These are phyloP conservation scores for Montipora sp. DNA, from an alignment of 64 coral and sea anemone genomes.

Conservation along the genomic window DNA sequence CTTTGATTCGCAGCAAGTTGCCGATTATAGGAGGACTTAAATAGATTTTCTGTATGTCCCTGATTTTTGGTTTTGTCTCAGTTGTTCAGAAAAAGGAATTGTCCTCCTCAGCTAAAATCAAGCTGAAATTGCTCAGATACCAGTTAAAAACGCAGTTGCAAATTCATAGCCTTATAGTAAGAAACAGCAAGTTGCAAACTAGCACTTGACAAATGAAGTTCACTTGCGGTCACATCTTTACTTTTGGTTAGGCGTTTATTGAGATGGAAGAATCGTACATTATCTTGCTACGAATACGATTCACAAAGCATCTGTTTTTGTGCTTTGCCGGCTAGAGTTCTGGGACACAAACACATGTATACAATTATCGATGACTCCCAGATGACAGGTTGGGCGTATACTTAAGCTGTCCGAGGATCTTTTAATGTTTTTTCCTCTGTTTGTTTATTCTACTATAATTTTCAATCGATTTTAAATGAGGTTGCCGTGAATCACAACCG, in stretches of 20 bases:
- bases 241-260: neutral
- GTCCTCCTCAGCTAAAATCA: too few species aligned
- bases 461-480: neutral
- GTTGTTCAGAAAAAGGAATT: too few species aligned
- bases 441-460: neutral
- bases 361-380: conserved; percentile 2
- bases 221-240: neutral
- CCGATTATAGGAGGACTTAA: too few species aligned
- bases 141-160: too few species aligned
- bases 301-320: neutral
- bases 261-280: neutral
- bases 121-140: too few species aligned
- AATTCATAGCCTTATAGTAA: too few species aligned
- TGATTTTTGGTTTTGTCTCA: too few species aligned
- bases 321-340: neutral
- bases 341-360: neutral
- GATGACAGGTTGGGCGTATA: neutral
- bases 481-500: neutral
- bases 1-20: too few species aligned
- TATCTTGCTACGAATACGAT: neutral
- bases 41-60: too few species aligned
- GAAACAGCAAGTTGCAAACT: too few species aligned
- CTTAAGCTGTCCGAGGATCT: neutral
- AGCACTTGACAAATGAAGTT: neutral
- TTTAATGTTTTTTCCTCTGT: neutral